Conservation (phyloP, 2,888 invertebrate genomes). For the Chymomyza fuscimana region DNA sequence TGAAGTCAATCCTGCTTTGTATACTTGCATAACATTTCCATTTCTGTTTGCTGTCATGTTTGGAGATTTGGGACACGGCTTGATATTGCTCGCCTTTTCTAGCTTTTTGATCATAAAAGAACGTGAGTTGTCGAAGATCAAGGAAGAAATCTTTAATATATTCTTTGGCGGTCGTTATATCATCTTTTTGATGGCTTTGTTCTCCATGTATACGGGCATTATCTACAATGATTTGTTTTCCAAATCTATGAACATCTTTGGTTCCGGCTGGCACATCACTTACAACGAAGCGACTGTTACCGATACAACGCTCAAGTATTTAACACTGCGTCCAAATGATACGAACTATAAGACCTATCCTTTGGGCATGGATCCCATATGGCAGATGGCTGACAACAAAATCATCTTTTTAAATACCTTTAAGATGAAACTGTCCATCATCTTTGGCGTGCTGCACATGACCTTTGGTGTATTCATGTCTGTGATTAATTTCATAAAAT, state of each 20-base stretch:
- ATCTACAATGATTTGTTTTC: conserved; percentile 99
- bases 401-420: conserved; percentile 96
- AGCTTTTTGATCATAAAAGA: conserved; percentile 90
- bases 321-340: conserved; percentile 76
- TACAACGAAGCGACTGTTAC: conserved; percentile 81
- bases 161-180: conserved; percentile 99
- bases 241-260: conserved; percentile 96
- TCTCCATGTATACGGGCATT: conserved; percentile 98
- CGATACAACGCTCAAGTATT: conserved; percentile 16
- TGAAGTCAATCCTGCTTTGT: conserved; percentile 94
- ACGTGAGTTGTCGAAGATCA: conserved; percentile 85
- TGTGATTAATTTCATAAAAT: conserved; percentile 87
- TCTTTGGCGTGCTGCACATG: conserved; percentile 96
- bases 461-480: conserved; percentile 94
- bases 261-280: conserved; percentile 88
- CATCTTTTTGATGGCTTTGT: conserved; percentile 96
- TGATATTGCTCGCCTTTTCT: conserved; percentile 90
- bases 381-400: conserved; percentile 91
- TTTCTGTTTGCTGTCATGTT: conserved; percentile 98
- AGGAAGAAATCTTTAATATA: conserved; percentile 95
- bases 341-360: conserved; percentile 87
- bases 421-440: conserved; percentile 97
- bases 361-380: conserved; percentile 90
- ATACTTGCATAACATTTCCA: conserved; percentile 95
- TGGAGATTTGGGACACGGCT: conserved; percentile 95